Evolutionary conservation across 2,888 invertebrate species (phyloP).

Genomic region (Megalurothrips usitatus): DNA sequence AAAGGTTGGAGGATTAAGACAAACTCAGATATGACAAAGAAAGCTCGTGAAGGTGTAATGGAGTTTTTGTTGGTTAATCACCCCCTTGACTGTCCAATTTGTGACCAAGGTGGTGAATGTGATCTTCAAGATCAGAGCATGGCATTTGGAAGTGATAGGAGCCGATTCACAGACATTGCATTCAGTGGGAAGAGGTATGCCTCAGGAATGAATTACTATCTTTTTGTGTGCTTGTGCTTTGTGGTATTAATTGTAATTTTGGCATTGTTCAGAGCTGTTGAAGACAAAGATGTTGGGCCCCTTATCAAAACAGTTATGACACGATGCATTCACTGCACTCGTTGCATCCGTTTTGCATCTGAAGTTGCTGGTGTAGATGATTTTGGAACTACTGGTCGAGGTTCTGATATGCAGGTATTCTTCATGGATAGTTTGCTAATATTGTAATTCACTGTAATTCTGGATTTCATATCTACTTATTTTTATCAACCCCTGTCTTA

Average conservation of each 20-base stretch:
- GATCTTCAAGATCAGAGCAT: slow-evolving; percentile 98
- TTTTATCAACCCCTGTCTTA: not conserved
- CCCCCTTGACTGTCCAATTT: slow-evolving; percentile 98
- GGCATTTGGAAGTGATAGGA: slow-evolving; percentile 95
- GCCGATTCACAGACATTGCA: slow-evolving; percentile 87
- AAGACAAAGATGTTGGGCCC: slow-evolving; percentile 98
- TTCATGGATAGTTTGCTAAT: not conserved
- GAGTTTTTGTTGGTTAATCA: slow-evolving; percentile 98
- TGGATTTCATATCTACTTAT: not conserved
- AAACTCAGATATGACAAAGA: slow-evolving; percentile 86
- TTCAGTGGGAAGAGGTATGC: slow-evolving; percentile 80
- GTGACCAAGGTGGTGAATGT: slow-evolving; percentile 95
- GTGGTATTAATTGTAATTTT: slow-evolving; percentile 15
- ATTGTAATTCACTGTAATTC: slow-evolving; percentile 31
- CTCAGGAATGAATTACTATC: not conserved
- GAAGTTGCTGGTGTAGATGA: slow-evolving; percentile 99
- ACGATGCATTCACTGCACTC: slow-evolving; percentile 97
- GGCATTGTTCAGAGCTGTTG: slow-evolving; percentile 71
- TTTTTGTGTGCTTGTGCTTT: not conserved
- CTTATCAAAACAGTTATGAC: slow-evolving; percentile 99
- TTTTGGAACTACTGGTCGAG: slow-evolving; percentile 88
- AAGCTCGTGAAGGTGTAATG: slow-evolving; percentile 88
- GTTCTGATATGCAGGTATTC: slow-evolving; percentile 86
- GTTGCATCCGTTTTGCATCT: slow-evolving; percentile 96
- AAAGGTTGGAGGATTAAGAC: slow-evolving; percentile 99